Percentiles rank a stretch among this genome's conserved stretches.
These are phyloP conservation scores for Orchesella cincta DNA, from an alignment of 1,140 invertebrate species.

Conservation along the genomic window DNA sequence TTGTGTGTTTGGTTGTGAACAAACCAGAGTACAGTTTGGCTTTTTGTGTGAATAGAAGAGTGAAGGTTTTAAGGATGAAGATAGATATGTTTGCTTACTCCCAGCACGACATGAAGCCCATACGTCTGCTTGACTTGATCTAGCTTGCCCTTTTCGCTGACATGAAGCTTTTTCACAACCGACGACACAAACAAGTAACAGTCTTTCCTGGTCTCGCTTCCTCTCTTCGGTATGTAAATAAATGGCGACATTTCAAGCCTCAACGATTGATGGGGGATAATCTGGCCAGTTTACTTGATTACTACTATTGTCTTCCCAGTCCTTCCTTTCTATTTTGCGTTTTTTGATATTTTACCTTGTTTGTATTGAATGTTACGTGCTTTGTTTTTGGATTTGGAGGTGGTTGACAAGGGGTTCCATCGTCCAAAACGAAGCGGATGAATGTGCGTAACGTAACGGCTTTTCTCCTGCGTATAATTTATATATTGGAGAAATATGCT, in stretches of 20 bases:
- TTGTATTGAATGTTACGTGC: too few species aligned
- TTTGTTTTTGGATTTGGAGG: too few species aligned
- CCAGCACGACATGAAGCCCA: slow-evolving; percentile 18
- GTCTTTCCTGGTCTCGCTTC: not conserved
- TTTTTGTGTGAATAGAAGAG: not conserved
- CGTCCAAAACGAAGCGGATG: too few species aligned
- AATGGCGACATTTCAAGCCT: slow-evolving; percentile 24
- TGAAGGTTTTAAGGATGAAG: slow-evolving; percentile 18
- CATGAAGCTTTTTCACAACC: slow-evolving; percentile 15
- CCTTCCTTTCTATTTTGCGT: not conserved
- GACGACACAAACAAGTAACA: not conserved
- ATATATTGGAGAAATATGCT: too few species aligned
- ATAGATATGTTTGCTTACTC: slow-evolving; percentile 21
- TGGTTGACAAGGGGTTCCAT: too few species aligned
- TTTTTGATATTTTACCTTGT: not conserved
- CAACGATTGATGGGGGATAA: slow-evolving; percentile 18
- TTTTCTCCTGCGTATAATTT: too few species aligned
- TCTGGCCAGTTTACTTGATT: slow-evolving; percentile 17
- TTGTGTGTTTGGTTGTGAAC: too few species aligned
- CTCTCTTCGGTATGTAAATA: slow-evolving; percentile 12
- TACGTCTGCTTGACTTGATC: slow-evolving; percentile 24
- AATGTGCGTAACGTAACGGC: too few species aligned
- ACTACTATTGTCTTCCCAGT: not conserved
- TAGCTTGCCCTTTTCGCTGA: slow-evolving; percentile 17
- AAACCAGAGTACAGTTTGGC: too few species aligned